Evolutionary conservation across 2,797 vertebrate species (phyloP).

Genomic region (Pseudochromis fuscus): DNA sequence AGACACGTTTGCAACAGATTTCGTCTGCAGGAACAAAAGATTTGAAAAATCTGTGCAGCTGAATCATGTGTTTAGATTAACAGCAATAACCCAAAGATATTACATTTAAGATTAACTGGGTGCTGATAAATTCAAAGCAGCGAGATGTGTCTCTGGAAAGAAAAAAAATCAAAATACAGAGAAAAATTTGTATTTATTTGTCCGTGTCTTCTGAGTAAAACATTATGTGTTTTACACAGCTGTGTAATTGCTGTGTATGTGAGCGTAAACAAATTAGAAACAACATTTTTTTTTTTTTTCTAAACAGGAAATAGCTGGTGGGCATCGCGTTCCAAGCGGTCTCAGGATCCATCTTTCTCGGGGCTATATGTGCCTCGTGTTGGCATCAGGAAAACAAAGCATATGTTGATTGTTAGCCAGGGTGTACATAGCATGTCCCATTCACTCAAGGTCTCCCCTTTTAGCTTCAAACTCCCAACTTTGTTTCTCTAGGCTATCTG

Average conservation of each 20-base stretch:
- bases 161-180: not conserved
- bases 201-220: slow-evolving; percentile 30
- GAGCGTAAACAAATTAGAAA: slow-evolving; percentile 80
- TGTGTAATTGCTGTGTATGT: slow-evolving; percentile 72
- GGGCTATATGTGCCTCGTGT: slow-evolving; percentile 89
- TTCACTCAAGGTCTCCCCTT: slow-evolving; percentile 96
- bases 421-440: slow-evolving; percentile 97
- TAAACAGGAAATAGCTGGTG: slow-evolving; percentile 79
- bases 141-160: not conserved
- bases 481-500: slow-evolving; percentile 99
- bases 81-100: not conserved
- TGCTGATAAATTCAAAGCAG: not conserved
- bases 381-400: slow-evolving; percentile 92
- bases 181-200: slow-evolving; percentile 4
- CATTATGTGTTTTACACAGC: slow-evolving; percentile 46
- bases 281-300: slow-evolving; percentile 62
- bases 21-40: slow-evolving; percentile 5
- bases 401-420: slow-evolving; percentile 99
- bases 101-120: not conserved
- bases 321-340: slow-evolving; percentile 84
- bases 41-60: slow-evolving; percentile 10
- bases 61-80: not conserved
- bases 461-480: slow-evolving; percentile 95
- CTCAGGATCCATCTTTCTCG: slow-evolving; percentile 86
- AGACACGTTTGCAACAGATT: slow-evolving; percentile 31